A percentile compares a stretch with the other conserved stretches of the same genome.
phyloP scores from a whole-genome alignment of 2,113 vertebrate genomes.

The Puffinus mauretanicus region DNA sequence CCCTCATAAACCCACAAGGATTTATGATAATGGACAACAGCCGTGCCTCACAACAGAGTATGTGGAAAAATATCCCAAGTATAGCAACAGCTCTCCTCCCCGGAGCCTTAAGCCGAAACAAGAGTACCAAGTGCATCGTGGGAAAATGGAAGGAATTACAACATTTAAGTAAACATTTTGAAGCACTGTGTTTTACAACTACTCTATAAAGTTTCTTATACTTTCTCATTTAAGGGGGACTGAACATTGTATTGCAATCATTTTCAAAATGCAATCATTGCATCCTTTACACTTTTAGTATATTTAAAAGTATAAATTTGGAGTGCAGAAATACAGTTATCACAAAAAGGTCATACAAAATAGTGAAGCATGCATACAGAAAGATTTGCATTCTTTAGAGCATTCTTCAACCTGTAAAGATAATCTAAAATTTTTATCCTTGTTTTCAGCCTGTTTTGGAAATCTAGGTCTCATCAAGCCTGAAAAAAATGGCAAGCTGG shows the following conservation, averaged over 20 bases:
- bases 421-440: not conserved
- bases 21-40: slow-evolving; percentile 67
- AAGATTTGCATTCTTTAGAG: not conserved
- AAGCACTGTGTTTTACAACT: not conserved
- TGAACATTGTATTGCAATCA: not conserved
- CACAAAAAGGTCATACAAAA: not conserved
- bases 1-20: slow-evolving; percentile 67
- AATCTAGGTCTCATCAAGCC: not conserved
- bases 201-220: not conserved
- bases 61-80: slow-evolving; percentile 77
- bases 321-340: not conserved
- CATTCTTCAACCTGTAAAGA: not conserved
- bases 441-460: not conserved
- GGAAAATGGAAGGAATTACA: slow-evolving; percentile 78
- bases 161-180: slow-evolving; percentile 81
- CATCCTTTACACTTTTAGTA: not conserved
- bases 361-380: not conserved
- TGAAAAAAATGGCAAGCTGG: not conserved
- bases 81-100: slow-evolving; percentile 68
- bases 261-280: not conserved
- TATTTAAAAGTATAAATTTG: not conserved
- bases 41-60: slow-evolving; percentile 75
- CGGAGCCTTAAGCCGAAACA: slow-evolving; percentile 76
- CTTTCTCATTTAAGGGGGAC: not conserved
- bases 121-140: slow-evolving; percentile 29